phyloP scores from a whole-genome alignment of 2,888 invertebrate genomes.

The Julus scanicus region DNA sequence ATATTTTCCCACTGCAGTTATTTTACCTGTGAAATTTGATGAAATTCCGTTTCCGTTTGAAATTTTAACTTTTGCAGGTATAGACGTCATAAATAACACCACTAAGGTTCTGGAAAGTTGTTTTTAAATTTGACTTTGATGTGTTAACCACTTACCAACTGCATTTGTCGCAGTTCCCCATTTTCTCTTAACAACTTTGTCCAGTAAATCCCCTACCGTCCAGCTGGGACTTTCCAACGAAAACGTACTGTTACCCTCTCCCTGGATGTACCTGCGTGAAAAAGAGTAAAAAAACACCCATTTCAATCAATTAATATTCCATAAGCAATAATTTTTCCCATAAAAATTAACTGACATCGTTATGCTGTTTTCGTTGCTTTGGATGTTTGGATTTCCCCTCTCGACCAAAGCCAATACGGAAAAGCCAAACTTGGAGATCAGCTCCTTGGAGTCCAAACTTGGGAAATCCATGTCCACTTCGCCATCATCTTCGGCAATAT shows the following conservation, averaged over 20 bases:
- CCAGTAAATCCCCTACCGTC: slow-evolving; percentile 42
- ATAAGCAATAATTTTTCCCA: no score
- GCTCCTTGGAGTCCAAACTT: slow-evolving; percentile 85
- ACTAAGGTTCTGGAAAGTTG: no score
- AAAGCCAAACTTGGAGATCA: slow-evolving; percentile 93
- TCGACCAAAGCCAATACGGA: slow-evolving; percentile 88
- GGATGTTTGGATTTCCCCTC: slow-evolving; percentile 64
- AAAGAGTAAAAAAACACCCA: not conserved
- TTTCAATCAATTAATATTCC: no score
- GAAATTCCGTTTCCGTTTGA: no score
- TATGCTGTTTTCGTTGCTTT: slow-evolving; percentile 61
- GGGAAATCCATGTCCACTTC: slow-evolving; percentile 95
- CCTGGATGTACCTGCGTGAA: slow-evolving; percentile 64
- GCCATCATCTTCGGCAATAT: slow-evolving; percentile 96
- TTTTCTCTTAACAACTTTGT: not conserved
- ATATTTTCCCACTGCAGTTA: no score
- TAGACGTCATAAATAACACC: no score
- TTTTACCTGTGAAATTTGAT: no score
- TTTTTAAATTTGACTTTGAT: no score
- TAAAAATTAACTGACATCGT: slow-evolving; percentile 65
- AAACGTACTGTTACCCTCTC: slow-evolving; percentile 60
- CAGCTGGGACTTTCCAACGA: slow-evolving; percentile 44
- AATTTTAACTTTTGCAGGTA: no score
- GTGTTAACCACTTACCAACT: not conserved
- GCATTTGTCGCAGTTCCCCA: not conserved